These are phyloP conservation scores for Rhynchonycteris naso DNA, from an alignment of 2,797 vertebrate species.

Conservation along the genomic window DNA sequence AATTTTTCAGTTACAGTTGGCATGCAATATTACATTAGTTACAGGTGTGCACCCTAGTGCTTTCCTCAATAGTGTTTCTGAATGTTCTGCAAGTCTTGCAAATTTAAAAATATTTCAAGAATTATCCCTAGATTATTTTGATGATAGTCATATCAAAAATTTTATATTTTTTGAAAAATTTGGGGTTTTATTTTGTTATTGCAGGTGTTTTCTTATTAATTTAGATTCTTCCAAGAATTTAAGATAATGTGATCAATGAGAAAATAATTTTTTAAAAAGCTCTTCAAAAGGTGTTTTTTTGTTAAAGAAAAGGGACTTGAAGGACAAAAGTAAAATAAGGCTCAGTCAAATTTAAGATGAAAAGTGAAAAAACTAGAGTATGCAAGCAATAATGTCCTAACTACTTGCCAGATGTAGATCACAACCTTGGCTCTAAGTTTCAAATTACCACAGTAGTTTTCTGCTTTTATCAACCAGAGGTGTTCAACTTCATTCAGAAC, in stretches of 20 bases:
- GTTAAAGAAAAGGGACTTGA: not conserved
- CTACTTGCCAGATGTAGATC: not conserved
- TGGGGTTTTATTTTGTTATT: not conserved
- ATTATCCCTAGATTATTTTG: not conserved
- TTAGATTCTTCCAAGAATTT: slow-evolving; percentile 38
- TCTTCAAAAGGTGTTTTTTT: not conserved
- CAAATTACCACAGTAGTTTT: not conserved
- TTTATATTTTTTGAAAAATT: not conserved
- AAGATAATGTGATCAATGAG: not conserved
- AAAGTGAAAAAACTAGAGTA: not conserved
- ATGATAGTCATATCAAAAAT: not conserved
- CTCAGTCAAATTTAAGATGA: not conserved
- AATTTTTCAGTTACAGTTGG: too few relatives aligned
- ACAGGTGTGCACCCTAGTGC: too few relatives aligned
- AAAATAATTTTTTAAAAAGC: not conserved
- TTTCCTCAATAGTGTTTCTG: not conserved
- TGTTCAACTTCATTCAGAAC: not conserved
- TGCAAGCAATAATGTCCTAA: not conserved
- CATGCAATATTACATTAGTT: too few relatives aligned
- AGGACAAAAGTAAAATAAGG: not conserved
- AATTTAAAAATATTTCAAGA: not conserved
- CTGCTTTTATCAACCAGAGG: not conserved
- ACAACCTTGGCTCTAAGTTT: not conserved
- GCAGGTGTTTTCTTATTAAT: not conserved
- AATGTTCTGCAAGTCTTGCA: not conserved